Percentiles rank a stretch among this genome's conserved stretches.
Conservation (phyloP, 2,113 vertebrate species). For the Morone chrysops region DNA sequence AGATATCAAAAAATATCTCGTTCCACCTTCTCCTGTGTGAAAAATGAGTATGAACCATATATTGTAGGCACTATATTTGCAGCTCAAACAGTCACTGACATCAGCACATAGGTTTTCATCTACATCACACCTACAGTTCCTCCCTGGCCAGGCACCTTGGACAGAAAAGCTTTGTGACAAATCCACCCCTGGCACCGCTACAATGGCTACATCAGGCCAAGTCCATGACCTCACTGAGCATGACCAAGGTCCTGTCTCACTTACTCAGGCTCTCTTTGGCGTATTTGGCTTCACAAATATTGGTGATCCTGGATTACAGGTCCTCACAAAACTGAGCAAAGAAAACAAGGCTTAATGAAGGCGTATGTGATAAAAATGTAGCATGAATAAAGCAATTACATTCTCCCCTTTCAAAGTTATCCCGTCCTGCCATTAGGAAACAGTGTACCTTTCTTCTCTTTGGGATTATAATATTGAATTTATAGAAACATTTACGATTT, state of each 20-base stretch:
- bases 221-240: conserved; percentile 10
- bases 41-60: background rate
- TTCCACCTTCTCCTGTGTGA: too few relatives aligned
- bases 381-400: background rate
- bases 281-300: background rate
- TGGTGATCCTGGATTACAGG: background rate
- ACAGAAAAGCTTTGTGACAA: conserved; percentile 10
- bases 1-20: background rate
- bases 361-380: background rate
- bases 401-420: background rate
- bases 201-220: background rate
- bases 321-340: background rate
- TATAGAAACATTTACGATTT: background rate
- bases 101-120: background rate
- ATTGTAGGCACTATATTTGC: background rate
- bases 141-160: background rate
- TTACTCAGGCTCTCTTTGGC: conserved; percentile 8
- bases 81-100: background rate
- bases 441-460: background rate
- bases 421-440: background rate
- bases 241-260: background rate
- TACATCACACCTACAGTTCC: background rate
- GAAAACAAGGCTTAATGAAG: background rate
- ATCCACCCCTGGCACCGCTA: conserved; percentile 2
- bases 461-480: background rate